A percentile compares a stretch with the other conserved stretches of the same genome.
phyloP scores from a whole-genome alignment of 2,113 vertebrate species.

The Oophaga pumilio region DNA sequence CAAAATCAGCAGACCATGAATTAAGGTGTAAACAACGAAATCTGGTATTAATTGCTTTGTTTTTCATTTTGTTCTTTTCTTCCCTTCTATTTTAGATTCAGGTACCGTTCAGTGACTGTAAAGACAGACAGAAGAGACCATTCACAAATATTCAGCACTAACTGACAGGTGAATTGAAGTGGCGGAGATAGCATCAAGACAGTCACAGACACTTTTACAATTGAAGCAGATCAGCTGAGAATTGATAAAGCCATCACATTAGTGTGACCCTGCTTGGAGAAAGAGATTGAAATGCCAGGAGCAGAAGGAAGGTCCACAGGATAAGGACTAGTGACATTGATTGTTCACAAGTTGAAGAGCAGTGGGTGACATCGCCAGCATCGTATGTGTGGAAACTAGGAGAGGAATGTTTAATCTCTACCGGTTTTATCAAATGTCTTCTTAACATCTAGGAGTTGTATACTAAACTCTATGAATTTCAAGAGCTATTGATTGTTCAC shows the following conservation, averaged over 20 bases:
- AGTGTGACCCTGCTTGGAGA: constrained; percentile 60
- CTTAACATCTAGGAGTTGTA: background rate
- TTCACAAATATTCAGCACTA: constrained; percentile 54
- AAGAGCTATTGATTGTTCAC: constrained; percentile 50
- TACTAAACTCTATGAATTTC: background rate
- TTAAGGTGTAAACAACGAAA: constrained; percentile 30
- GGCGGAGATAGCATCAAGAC: background rate
- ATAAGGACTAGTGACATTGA: constrained; percentile 53
- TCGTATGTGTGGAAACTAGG: background rate
- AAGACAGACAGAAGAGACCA: constrained; percentile 42
- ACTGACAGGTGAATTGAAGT: constrained; percentile 19
- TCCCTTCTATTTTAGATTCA: constrained; percentile 29
- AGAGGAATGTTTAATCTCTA: background rate
- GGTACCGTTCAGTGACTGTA: constrained; percentile 1
- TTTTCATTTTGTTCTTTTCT: constrained; percentile 39
- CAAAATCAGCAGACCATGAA: constrained; percentile 35
- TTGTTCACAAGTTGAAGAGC: constrained; percentile 40
- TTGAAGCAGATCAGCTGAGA: constrained; percentile 57
- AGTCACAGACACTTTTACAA: constrained; percentile 55
- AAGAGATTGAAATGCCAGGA: constrained; percentile 56
- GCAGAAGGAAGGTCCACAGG: constrained; percentile 16
- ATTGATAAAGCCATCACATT: constrained; percentile 58
- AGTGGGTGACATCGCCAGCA: constrained; percentile 35
- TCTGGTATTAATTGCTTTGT: constrained; percentile 58
- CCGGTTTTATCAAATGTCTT: background rate